Evolutionary conservation across 2,113 vertebrate species (phyloP).

Genomic region (Chionomys nivalis): DNA sequence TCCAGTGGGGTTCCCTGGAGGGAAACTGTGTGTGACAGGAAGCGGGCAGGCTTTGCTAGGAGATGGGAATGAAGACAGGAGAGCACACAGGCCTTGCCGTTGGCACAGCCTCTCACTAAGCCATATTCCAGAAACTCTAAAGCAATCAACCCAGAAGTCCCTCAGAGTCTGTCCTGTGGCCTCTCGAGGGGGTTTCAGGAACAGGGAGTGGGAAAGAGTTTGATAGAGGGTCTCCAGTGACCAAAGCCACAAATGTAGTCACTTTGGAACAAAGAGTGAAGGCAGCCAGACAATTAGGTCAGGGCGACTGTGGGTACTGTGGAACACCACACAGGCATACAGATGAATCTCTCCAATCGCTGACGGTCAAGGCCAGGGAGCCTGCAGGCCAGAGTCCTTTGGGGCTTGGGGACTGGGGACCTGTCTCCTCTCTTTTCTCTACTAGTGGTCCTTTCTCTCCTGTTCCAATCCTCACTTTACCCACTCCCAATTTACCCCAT

Average conservation of each 20-base stretch:
- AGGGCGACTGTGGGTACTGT: no score
- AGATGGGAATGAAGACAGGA: slow-evolving; percentile 52
- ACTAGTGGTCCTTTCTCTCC: not conserved
- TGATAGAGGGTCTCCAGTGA: not conserved
- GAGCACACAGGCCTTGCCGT: not conserved
- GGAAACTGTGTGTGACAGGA: not conserved
- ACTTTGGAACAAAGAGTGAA: not conserved
- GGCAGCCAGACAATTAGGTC: not conserved
- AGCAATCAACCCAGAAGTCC: not conserved
- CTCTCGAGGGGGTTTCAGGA: not conserved
- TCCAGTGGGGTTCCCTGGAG: not conserved
- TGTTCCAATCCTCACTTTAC: not conserved
- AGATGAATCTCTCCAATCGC: not conserved
- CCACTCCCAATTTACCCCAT: not conserved
- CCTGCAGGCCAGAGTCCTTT: not conserved
- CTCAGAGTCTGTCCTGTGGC: not conserved
- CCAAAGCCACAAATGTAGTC: not conserved
- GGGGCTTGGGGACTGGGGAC: no score
- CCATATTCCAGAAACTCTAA: not conserved
- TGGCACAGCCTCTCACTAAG: slow-evolving; percentile 3
- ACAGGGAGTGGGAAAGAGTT: not conserved
- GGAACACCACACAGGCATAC: not conserved
- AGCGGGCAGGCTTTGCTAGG: slow-evolving; percentile 51
- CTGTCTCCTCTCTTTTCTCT: not conserved
- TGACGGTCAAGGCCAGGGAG: not conserved